Base-by-base conservation (phyloP, 2,888 invertebrate genomes). In the Acanthosepion pharaonis region DNA sequence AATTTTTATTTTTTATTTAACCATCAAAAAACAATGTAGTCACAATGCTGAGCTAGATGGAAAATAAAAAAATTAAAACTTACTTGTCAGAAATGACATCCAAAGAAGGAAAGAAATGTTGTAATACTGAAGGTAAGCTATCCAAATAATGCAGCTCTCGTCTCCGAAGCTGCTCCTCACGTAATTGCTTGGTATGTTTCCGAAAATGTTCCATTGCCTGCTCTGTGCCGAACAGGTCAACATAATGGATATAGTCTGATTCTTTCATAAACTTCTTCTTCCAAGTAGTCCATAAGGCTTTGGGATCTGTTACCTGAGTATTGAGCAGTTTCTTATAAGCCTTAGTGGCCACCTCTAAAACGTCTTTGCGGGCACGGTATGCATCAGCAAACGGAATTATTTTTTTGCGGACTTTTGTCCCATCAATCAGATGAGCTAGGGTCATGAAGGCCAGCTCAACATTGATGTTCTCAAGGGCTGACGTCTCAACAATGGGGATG, bases 401-500 rank as follows among this genome's bases (percentile, higher is more conserved):
- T 95, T 97, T 97, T 95, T 96, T 96, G 94, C 96, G 95, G 95
- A 98, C 98, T 97, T 99, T 99, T 92, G 98, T 98, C 97, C 99
- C 98, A 97, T 99, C 99, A 95, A 99, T 98, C 98, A 99, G 98
- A 98, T 99, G 99, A 55, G 99, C 99, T 95, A 99, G 98, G 94
- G 99, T 98, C 96, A 99, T 99, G 95, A 97, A 98, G 53, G 99
- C 99, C 96, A 98, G 98, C 97, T 99, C 99, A 91, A 99, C 98
- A 97, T 99, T 99, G 95, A 99, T 99, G 97, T 99, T 99, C 97
- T 99, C 99, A 97, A 99, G 99, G 33, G 99, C 98, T 18, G 99
- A 99, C 0, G 99, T 99, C 98, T 99, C 99, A 94, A 99, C 98
- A 92, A 99, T 98, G 6, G 98, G 98, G 96, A 99, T 98, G 96